A percentile compares a stretch with the other conserved stretches of the same genome.
These are phyloP conservation scores for Elysia chlorotica DNA, from an alignment of 1,140 invertebrate genomes.

Conservation along the genomic window DNA sequence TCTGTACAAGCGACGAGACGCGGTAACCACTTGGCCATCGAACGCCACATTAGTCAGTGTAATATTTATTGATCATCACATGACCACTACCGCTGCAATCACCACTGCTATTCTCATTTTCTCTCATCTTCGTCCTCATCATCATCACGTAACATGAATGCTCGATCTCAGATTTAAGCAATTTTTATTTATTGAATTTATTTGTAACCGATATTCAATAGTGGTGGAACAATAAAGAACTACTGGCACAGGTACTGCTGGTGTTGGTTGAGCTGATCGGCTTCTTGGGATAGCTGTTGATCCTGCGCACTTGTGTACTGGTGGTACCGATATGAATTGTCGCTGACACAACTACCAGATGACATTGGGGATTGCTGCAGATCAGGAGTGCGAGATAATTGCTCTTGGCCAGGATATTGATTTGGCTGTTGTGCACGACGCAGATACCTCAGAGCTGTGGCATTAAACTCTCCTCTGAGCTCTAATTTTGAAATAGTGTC, in stretches of 20 bases:
- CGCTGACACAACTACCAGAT: not conserved
- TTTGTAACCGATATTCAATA: not conserved
- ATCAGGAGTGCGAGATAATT: not conserved
- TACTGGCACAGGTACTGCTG: not conserved
- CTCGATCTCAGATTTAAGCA: too few species aligned
- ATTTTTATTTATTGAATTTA: not conserved
- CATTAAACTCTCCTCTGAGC: slow-evolving; percentile 1
- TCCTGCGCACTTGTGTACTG: not conserved
- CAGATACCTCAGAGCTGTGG: not conserved
- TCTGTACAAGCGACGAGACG: too few species aligned
- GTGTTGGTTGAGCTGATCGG: not conserved
- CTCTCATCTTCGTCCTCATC: not conserved
- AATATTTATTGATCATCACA: not conserved
- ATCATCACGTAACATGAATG: too few species aligned
- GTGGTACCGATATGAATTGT: not conserved
- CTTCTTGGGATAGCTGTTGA: not conserved
- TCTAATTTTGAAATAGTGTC: not conserved
- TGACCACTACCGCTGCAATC: not conserved
- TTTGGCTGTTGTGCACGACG: not conserved
- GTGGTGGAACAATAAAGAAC: not conserved
- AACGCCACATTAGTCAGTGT: too few species aligned
- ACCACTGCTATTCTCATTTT: not conserved
- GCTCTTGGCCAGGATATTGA: not conserved
- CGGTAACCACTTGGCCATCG: too few species aligned
- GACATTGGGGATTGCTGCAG: not conserved